Conservation (phyloP, 92 coral and sea anemone species). For the Micromussa lordhowensis region DNA sequence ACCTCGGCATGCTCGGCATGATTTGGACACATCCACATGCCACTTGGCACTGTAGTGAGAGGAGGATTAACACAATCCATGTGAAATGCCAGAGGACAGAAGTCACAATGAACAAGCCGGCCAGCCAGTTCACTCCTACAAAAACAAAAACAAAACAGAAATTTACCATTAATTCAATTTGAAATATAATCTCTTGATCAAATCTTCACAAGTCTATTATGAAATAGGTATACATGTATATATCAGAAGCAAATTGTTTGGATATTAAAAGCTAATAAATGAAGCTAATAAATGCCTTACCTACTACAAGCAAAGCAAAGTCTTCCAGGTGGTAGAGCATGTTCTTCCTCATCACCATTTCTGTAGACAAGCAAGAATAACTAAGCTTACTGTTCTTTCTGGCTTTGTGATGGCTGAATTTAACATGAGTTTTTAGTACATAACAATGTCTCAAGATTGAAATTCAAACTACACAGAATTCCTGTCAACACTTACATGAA, state of each 20-base stretch:
- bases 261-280: not conserved
- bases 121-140: conserved; percentile 80
- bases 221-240: not conserved
- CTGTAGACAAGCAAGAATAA: conserved; percentile 44
- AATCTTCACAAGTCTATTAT: not conserved
- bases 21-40: conserved; percentile 99
- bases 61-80: conserved; percentile 96
- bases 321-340: conserved; percentile 70
- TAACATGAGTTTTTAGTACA: not conserved
- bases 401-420: not conserved
- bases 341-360: conserved; percentile 85
- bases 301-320: conserved; percentile 93
- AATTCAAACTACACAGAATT: not conserved
- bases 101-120: conserved; percentile 94
- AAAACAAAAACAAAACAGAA: not conserved
- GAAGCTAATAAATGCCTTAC: conserved; percentile 31
- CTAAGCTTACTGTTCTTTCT: not conserved
- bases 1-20: conserved; percentile 99
- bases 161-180: not conserved
- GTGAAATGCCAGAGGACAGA: conserved; percentile 97
- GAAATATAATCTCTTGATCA: not conserved
- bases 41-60: conserved; percentile 89
- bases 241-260: not conserved
- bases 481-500: conserved; percentile 2
- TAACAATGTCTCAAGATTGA: no score